Evolutionary conservation across 2,113 vertebrate species (phyloP).

Genomic region (Macaca mulatta): DNA sequence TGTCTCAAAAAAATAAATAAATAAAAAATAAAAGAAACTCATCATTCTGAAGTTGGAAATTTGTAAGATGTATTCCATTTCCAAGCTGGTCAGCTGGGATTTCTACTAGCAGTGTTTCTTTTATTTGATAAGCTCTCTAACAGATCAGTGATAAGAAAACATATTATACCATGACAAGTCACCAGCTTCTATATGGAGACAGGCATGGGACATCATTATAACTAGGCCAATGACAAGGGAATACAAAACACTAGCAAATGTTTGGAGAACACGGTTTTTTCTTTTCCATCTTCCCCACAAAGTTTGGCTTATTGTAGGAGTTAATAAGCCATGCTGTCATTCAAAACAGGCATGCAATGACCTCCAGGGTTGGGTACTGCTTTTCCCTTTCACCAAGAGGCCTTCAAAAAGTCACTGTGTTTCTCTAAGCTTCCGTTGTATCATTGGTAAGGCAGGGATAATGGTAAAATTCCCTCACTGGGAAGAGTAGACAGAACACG

Average conservation of each 20-base stretch:
- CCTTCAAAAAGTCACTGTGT: background rate
- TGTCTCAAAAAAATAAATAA: no score
- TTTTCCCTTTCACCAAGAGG: background rate
- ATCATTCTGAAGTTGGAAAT: background rate
- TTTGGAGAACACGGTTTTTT: fast-evolving
- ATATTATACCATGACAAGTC: background rate
- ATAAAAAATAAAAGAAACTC: background rate
- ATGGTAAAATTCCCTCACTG: fast-evolving
- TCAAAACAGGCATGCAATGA: fast-evolving
- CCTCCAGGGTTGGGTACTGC: fast-evolving
- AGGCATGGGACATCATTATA: fast-evolving
- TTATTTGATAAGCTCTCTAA: background rate
- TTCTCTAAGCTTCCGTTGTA: background rate
- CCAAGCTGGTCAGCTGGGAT: background rate
- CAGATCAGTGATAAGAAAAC: background rate
- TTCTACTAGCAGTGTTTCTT: background rate
- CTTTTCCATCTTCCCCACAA: background rate
- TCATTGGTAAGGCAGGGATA: background rate
- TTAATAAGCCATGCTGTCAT: fast-evolving
- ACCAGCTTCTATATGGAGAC: background rate
- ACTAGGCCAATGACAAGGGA: fast-evolving
- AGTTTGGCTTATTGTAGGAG: fast-evolving
- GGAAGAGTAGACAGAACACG: fast-evolving
- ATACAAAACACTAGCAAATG: fast-evolving
- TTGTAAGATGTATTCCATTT: background rate